Base-by-base conservation (phyloP, 2,113 vertebrate genomes). In the Petroica traversi region DNA sequence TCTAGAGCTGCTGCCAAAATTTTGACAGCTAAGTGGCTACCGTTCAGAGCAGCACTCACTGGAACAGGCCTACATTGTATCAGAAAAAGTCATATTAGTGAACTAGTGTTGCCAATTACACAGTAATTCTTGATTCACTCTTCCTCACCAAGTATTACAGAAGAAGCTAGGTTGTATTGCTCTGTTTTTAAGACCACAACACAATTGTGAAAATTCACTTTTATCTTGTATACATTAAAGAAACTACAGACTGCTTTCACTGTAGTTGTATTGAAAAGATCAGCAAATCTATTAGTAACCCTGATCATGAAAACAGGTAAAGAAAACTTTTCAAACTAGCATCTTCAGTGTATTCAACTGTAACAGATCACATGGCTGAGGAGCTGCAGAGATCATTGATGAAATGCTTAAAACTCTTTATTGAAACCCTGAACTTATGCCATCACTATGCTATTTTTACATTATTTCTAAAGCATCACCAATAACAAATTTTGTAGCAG, bases 21-120 rank as follows among this genome's bases (percentile, higher is more conserved):
- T 67, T 28, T 94, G 92, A 93, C 90, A 93, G 83, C 58, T 78
- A 77, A 77, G 72, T 31, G 46, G 76, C 68, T 80, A 69, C 67
- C 51, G 86, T 85, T 96, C 79, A 84, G 58, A 93, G 62, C 40
- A 93, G 74, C 18, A 46, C 58, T 75, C 45, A 67, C 38, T 82
- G 85, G 25, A 94, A 82, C 40, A 83, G 22, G 31, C 54, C 61
- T 12, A n/a, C 11, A 67, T 7, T 52, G n/a, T 45, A 81, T 38
- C 54, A 59, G 9, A 72, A 74, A 49, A 57, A 58, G 48, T 55
- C 29, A 5, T 20, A 17, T 71, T 51, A 80, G 36, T 85, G 81
- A 78, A 82, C 40, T 77, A 43, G 34, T 33, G 40, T 36, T 66
- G 38, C 23, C 78, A 88, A 33, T 92, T 73, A 79, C 40, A 76